phyloP scores from a whole-genome alignment of 1,140 invertebrate genomes.

The Amphibalanus amphitrite region DNA sequence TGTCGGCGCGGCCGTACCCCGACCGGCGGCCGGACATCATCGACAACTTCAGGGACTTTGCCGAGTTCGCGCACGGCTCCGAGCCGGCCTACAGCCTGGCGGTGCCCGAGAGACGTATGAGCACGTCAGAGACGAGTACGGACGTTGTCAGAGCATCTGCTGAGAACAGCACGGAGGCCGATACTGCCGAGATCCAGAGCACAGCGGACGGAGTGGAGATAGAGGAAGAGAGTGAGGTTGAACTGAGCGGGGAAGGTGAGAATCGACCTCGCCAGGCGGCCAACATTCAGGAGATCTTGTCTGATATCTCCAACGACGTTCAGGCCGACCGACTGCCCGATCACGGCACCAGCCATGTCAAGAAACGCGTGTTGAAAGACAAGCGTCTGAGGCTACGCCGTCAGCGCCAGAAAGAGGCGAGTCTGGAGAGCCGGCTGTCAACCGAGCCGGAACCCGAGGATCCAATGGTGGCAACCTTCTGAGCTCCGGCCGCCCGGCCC shows the following conservation, averaged over 20 bases:
- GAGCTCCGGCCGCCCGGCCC: too few relatives aligned
- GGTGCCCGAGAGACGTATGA: background rate
- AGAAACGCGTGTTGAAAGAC: background rate
- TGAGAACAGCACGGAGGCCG: too few relatives aligned
- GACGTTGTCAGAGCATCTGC: background rate
- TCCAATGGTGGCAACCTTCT: background rate
- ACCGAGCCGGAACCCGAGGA: background rate
- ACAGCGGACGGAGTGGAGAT: too few relatives aligned
- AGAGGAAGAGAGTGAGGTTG: too few relatives aligned
- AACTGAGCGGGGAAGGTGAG: too few relatives aligned
- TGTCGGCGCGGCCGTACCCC: background rate
- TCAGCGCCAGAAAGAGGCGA: background rate
- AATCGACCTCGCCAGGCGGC: background rate
- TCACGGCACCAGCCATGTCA: background rate
- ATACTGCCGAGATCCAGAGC: too few relatives aligned
- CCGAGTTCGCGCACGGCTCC: background rate
- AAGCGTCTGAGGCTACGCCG: background rate
- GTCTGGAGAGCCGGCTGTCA: background rate
- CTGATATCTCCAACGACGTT: background rate
- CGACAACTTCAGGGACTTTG: background rate
- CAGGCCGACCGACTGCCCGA: background rate
- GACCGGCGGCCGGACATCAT: background rate
- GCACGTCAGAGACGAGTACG: background rate
- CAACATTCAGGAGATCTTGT: background rate
- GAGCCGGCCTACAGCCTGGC: background rate